Evolutionary conservation across 2,113 vertebrate genomes (phyloP).

Genomic region (Procapra przewalskii): DNA sequence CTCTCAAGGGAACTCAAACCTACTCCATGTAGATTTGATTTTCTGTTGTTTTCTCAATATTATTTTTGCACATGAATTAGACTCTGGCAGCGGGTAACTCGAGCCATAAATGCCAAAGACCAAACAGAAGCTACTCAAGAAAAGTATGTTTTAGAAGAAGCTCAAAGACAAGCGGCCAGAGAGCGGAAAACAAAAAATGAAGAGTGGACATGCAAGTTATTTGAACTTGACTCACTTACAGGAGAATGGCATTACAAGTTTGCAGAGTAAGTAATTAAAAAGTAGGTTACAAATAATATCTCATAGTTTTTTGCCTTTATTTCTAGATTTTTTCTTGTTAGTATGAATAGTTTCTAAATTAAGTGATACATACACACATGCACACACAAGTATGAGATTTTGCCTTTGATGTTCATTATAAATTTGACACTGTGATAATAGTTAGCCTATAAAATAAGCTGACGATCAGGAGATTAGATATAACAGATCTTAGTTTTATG

Average conservation of each 20-base stretch:
- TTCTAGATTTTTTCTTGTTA: slow-evolving; percentile 7
- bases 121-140: slow-evolving; percentile 98
- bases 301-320: background rate
- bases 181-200: slow-evolving; percentile 92
- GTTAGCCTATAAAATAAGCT: slow-evolving; percentile 18
- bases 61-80: slow-evolving; percentile 76
- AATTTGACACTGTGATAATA: background rate
- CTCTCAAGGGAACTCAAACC: background rate
- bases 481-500: background rate
- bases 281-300: background rate
- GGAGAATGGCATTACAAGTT: slow-evolving; percentile 98
- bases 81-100: slow-evolving; percentile 97
- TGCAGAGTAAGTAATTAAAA: slow-evolving; percentile 89
- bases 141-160: slow-evolving; percentile 95
- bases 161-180: slow-evolving; percentile 92
- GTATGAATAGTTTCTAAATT: background rate
- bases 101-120: slow-evolving; percentile 97
- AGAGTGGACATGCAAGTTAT: slow-evolving; percentile 92
- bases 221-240: slow-evolving; percentile 91
- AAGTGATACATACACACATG: background rate
- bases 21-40: background rate
- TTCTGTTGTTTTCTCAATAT: slow-evolving; percentile 28
- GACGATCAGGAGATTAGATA: background rate
- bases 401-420: background rate
- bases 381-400: background rate